Evolutionary conservation across 2,888 invertebrate genomes (phyloP).

Genomic region (Nemapogon koenigi): DNA sequence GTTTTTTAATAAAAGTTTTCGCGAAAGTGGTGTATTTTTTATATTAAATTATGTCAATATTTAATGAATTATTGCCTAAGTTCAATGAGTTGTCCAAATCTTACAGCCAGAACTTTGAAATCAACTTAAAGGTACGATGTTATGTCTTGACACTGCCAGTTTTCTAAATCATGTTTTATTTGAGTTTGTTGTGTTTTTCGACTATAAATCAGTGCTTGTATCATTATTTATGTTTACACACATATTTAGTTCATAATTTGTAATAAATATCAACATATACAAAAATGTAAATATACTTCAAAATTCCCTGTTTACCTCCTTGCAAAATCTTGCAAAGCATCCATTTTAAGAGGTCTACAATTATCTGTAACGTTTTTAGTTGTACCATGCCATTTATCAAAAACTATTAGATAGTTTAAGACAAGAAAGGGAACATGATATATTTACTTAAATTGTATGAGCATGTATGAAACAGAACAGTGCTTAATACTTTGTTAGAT

Average conservation of each 20-base stretch:
- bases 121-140: slow-evolving; percentile 40
- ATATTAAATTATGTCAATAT: slow-evolving; percentile 46
- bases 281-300: no score
- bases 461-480: no score
- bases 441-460: no score
- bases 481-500: no score
- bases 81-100: slow-evolving; percentile 35
- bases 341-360: no score
- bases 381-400: no score
- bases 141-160: no score
- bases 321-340: no score
- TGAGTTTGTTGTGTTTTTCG: background rate
- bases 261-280: background rate
- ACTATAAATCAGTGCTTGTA: background rate
- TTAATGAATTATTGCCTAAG: slow-evolving; percentile 43
- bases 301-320: no score
- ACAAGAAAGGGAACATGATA: no score
- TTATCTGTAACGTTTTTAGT: no score
- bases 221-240: background rate
- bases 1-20: slow-evolving; percentile 26
- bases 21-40: slow-evolving; percentile 30
- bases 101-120: slow-evolving; percentile 31
- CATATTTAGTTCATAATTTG: slow-evolving; percentile 1
- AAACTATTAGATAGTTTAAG: no score
- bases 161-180: background rate